Conservation (phyloP, 2,797 vertebrate genomes). For the Melanotaenia trifasciata region DNA sequence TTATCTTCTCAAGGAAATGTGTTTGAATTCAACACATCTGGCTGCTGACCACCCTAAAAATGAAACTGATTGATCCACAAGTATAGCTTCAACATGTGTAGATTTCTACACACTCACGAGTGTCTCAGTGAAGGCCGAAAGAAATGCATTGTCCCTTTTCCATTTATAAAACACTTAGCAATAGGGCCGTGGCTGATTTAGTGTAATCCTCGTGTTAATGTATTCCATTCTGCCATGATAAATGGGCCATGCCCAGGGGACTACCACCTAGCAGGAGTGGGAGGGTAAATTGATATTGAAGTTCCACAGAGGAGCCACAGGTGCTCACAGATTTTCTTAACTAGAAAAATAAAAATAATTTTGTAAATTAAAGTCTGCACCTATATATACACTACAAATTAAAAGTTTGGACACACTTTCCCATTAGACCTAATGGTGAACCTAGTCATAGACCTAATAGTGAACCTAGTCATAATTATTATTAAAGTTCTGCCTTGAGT, state of each 20-base stretch:
- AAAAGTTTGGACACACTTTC: too few species aligned
- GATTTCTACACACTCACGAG: neutral
- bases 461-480: neutral
- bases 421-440: neutral
- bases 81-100: neutral
- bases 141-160: slow-evolving; percentile 56
- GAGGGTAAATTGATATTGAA: slow-evolving; percentile 72
- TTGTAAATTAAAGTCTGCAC: too few species aligned
- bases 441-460: neutral
- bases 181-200: slow-evolving; percentile 59
- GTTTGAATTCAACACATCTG: slow-evolving; percentile 1
- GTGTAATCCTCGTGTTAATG: slow-evolving; percentile 71
- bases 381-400: too few species aligned
- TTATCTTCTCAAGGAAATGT: neutral
- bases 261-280: slow-evolving; percentile 62
- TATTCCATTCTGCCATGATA: slow-evolving; percentile 67
- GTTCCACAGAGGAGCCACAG: slow-evolving; percentile 63
- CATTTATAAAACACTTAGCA: slow-evolving; percentile 67
- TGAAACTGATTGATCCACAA: neutral
- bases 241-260: slow-evolving; percentile 64
- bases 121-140: slow-evolving; percentile 46
- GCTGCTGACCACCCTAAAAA: slow-evolving; percentile 1
- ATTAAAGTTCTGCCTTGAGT: neutral
- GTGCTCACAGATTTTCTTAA: slow-evolving; percentile 25
- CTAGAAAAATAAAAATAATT: too few species aligned